Evolutionary conservation across 2,888 invertebrate species (phyloP).

Genomic region (Xylota sylvarum): DNA sequence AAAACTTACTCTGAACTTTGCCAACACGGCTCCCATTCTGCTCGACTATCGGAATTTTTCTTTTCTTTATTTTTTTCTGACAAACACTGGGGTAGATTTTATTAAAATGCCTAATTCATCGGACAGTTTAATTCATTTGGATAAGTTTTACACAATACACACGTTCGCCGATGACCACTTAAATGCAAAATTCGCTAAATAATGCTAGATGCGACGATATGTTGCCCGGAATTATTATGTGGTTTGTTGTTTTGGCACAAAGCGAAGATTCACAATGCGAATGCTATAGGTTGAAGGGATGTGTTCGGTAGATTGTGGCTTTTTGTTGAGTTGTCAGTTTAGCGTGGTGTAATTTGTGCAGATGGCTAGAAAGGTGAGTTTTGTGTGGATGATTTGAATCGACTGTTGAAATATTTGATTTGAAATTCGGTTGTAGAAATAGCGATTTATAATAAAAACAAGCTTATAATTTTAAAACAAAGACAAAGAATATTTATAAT

Average conservation of each 20-base stretch:
- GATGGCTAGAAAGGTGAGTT: neutral
- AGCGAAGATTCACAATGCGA: slow-evolving; percentile 60
- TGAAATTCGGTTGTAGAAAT: neutral
- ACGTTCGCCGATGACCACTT: slow-evolving; percentile 16
- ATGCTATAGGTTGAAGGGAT: slow-evolving; percentile 23
- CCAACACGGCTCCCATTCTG: slow-evolving; percentile 88
- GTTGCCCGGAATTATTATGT: slow-evolving; percentile 38
- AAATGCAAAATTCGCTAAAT: slow-evolving; percentile 44
- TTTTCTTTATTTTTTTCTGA: neutral
- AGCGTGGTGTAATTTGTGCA: slow-evolving; percentile 15
- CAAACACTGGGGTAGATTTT: slow-evolving; percentile 17
- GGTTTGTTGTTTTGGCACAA: slow-evolving; percentile 72
- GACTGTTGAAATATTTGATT: neutral
- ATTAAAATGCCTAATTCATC: slow-evolving; percentile 36
- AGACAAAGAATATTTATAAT: no score
- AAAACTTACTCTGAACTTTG: slow-evolving; percentile 89
- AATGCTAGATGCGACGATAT: slow-evolving; percentile 31
- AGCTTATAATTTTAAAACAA: no score
- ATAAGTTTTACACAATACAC: slow-evolving; percentile 21
- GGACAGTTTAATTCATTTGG: slow-evolving; percentile 27
- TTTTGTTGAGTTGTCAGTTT: slow-evolving; percentile 28
- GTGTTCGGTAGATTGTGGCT: slow-evolving; percentile 41
- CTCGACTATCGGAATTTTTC: slow-evolving; percentile 78
- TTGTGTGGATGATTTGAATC: neutral
- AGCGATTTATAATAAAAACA: no score